Evolutionary conservation across 1,140 invertebrate species (phyloP).

Genomic region (Sinella curviseta): DNA sequence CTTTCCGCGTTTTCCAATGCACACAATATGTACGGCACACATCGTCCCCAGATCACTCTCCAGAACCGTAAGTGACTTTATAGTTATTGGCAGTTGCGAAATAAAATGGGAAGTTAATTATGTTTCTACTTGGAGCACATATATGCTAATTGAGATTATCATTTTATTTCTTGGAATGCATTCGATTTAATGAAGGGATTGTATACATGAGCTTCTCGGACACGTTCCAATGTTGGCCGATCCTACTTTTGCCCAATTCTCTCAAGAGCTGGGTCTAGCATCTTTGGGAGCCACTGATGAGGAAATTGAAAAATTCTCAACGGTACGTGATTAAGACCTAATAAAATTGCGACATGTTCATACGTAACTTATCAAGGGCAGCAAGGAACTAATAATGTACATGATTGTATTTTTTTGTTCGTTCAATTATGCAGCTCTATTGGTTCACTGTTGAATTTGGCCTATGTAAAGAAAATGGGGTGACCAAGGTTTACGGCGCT

Average conservation of each 20-base stretch:
- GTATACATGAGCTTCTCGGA: slow-evolving; percentile 95
- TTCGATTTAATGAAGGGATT: slow-evolving; percentile 77
- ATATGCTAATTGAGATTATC: neutral
- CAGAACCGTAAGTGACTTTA: slow-evolving; percentile 95
- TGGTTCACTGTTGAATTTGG: slow-evolving; percentile 99
- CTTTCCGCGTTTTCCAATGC: slow-evolving; percentile 96
- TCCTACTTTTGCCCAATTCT: slow-evolving; percentile 96
- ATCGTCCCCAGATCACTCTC: slow-evolving; percentile 93
- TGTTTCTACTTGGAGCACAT: neutral
- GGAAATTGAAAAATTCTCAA: slow-evolving; percentile 98
- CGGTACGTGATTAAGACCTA: slow-evolving; percentile 66
- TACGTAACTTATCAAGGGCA: neutral
- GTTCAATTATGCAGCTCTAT: slow-evolving; percentile 73
- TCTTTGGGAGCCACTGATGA: slow-evolving; percentile 94
- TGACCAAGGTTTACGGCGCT: slow-evolving; percentile 92
- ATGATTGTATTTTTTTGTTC: too few species aligned
- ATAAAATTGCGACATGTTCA: too few species aligned
- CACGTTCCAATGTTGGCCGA: slow-evolving; percentile 97
- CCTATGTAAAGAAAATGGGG: slow-evolving; percentile 87
- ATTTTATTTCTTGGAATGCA: neutral
- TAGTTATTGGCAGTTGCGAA: too few species aligned
- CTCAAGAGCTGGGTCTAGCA: slow-evolving; percentile 94
- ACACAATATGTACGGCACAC: slow-evolving; percentile 96
- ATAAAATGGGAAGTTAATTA: too few species aligned
- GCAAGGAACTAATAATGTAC: neutral